These are phyloP conservation scores for Glaucidium brasilianum DNA, from an alignment of 2,113 vertebrate species.

Conservation along the genomic window DNA sequence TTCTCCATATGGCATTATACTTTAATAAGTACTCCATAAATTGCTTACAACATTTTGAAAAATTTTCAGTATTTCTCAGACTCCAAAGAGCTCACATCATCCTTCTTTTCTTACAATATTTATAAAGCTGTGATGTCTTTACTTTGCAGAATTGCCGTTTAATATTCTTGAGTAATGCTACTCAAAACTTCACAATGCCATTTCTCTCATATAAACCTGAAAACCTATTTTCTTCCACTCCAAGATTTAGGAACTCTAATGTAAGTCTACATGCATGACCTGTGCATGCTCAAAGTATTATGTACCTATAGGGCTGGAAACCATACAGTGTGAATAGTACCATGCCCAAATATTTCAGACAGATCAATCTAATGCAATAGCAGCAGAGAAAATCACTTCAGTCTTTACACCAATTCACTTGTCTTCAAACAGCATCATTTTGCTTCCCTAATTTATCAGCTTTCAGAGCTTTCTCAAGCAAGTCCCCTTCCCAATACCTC, in stretches of 20 bases:
- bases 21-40: conserved; percentile 12
- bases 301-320: neutral
- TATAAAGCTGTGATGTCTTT: conserved; percentile 30
- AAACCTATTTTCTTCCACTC: neutral
- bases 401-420: neutral
- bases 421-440: neutral
- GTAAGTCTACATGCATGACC: neutral
- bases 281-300: neutral
- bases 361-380: neutral
- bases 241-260: neutral
- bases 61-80: conserved; percentile 23
- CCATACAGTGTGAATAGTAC: neutral
- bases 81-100: conserved; percentile 13
- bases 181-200: neutral
- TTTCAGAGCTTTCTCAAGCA: neutral
- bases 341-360: neutral
- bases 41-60: conserved; percentile 25
- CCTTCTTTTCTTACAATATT: conserved; percentile 42
- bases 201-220: neutral
- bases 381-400: neutral
- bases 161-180: neutral
- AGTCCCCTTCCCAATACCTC: accelerated
- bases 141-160: conserved; percentile 9
- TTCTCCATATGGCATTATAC: conserved; percentile 1
- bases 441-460: neutral